Conservation (phyloP, 2,113 vertebrate genomes). For the Hypomesus transpacificus region DNA sequence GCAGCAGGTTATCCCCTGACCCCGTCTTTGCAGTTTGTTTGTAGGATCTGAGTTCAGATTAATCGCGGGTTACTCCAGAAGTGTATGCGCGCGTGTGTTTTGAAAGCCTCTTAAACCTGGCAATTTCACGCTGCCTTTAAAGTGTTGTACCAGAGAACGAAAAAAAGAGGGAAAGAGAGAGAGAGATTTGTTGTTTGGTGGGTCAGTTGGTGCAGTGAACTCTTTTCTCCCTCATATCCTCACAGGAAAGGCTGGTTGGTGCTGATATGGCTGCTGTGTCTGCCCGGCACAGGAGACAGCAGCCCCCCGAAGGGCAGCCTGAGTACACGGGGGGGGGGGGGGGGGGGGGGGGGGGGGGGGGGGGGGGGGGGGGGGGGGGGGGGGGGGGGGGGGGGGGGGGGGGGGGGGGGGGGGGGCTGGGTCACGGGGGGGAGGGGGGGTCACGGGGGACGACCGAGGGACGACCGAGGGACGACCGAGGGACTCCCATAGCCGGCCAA, state of each 20-base stretch:
- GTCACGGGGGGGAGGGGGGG: not conserved
- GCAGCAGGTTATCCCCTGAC: not conserved
- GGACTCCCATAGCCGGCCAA: too few relatives aligned
- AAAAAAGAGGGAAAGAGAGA: constrained; percentile 13
- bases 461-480: too few relatives aligned
- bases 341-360: not conserved
- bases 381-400: not conserved
- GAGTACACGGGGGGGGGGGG: not conserved
- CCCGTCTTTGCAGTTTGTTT: not conserved
- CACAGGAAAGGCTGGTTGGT: constrained; percentile 52
- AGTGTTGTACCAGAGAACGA: constrained; percentile 8
- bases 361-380: not conserved
- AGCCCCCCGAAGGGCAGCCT: not conserved
- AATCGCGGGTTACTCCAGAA: not conserved
- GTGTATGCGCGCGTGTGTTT: constrained; percentile 5
- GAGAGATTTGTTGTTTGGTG: constrained; percentile 17
- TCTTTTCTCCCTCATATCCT: constrained; percentile 28
- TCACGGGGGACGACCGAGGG: too few relatives aligned
- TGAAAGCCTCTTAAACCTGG: not conserved
- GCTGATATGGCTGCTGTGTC: constrained; percentile 47
- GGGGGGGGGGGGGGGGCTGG: not conserved
- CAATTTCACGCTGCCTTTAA: not conserved
- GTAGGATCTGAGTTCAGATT: not conserved
- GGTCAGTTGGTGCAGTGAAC: not conserved
- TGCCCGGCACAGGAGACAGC: constrained; percentile 22